These are phyloP conservation scores for Aethina tumida DNA, from an alignment of 1,140 invertebrate species.

Conservation along the genomic window DNA sequence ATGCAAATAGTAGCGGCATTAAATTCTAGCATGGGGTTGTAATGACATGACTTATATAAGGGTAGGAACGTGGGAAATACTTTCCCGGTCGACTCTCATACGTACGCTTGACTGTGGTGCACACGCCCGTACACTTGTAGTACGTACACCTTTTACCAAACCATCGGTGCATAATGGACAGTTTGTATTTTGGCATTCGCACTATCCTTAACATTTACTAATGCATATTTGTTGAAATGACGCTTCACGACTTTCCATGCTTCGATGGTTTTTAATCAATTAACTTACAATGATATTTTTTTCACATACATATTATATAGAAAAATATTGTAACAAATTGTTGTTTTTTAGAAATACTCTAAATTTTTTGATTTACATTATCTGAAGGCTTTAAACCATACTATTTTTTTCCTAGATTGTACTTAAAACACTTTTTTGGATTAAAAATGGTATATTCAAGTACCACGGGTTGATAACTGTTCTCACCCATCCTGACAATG, in stretches of 20 bases:
- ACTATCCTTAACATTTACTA: not conserved
- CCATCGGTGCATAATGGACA: not conserved
- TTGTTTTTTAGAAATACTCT: no score
- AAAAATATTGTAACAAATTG: no score
- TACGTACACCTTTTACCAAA: not conserved
- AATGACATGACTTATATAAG: slow-evolving; percentile 19
- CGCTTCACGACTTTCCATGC: not conserved
- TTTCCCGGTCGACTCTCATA: slow-evolving; percentile 24
- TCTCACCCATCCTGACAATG: no score
- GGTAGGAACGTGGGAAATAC: slow-evolving; percentile 25
- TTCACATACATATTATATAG: no score
- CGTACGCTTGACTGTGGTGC: slow-evolving; percentile 10
- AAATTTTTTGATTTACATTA: no score
- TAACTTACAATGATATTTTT: no score
- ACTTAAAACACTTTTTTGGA: no score
- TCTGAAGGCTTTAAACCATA: no score
- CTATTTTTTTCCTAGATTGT: no score
- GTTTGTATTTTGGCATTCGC: not conserved
- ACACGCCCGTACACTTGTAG: slow-evolving; percentile 11
- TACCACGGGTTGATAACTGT: no score
- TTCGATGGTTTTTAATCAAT: not conserved
- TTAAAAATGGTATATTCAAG: no score
- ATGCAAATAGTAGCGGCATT: slow-evolving; percentile 20
- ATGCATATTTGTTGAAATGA: not conserved
- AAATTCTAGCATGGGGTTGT: slow-evolving; percentile 22